phyloP scores from a whole-genome alignment of 2,113 vertebrate species.

The Plecotus auritus region DNA sequence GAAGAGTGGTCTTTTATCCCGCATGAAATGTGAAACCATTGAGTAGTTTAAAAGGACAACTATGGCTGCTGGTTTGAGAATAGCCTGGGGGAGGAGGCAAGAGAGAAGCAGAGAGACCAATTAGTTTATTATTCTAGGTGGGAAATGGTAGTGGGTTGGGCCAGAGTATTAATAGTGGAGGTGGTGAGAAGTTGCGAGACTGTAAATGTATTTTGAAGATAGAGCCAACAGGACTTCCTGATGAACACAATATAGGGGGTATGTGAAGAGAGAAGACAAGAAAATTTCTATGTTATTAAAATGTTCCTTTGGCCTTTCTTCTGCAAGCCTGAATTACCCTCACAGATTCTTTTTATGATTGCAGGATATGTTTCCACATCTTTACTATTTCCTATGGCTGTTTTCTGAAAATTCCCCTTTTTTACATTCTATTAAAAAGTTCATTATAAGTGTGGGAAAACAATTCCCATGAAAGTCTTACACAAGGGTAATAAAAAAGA shows the following conservation, averaged over 20 bases:
- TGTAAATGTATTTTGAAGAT: not conserved
- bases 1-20: not conserved
- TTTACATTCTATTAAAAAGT: not conserved
- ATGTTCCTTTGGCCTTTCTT: not conserved
- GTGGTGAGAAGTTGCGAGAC: not conserved
- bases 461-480: not conserved
- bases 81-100: not conserved
- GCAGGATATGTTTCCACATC: not conserved
- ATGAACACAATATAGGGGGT: not conserved
- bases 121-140: not conserved
- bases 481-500: not conserved
- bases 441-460: not conserved
- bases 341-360: not conserved
- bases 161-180: not conserved
- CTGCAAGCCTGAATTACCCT: not conserved
- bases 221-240: not conserved
- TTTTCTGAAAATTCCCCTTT: slow-evolving; percentile 14
- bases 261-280: not conserved
- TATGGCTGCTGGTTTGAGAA: not conserved
- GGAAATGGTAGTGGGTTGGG: not conserved
- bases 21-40: not conserved
- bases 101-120: not conserved
- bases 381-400: not conserved
- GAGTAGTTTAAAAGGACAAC: not conserved
- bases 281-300: not conserved